Evolutionary conservation across 2,797 vertebrate genomes (phyloP), one percentile per base, ranked within the genome.

Genomic region (Perodicticus potto): DNA sequence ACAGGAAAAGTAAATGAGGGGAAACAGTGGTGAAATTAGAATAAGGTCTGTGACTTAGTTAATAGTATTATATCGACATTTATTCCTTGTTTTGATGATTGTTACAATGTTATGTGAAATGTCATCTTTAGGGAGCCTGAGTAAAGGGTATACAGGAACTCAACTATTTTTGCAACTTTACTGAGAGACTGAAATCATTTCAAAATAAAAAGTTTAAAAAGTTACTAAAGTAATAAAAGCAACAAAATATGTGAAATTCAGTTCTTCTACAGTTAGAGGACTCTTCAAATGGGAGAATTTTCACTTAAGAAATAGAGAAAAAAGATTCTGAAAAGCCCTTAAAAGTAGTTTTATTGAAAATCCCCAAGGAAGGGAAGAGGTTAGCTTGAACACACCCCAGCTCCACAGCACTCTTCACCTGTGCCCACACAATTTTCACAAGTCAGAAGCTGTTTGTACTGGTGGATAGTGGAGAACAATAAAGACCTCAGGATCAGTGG

Each of bases 291-390:
- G 13, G 76, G 70, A 76, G 20, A 74, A 74, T 76, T 53, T 83
- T 5, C 17, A 73, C 27, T 4, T 57, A 83, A 49, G n/a, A 45
- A 84, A 37, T 49, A 13, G 7, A 9, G 74, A 23, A 53, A 61
- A 84, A 73, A 45, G 27, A 70, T 13, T 78, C 45, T 89, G 34
- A 83, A 83, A 53, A 83, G 19, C 73, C 22, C 40, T 65, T 82
- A 63, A 65, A 72, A 91, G 53, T 83, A 83, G 53, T 12, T 76
- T 91, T 53, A 65, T 55, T 84, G 65, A 91, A n/a, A 84, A 84
- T 74, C 45, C 25, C 65, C 78, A 55, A 40, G 43, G 43, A 84
- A 40, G 20, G 13, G 14, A 65, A 65, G 43, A 84, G 63, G 20
- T 43, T 74, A 65, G 57, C 74, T 53, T 74, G 80, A 84, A 61